A percentile compares a stretch with the other conserved stretches of the same genome.
phyloP scores from a whole-genome alignment of 2,797 vertebrate species.

The Alfaro cultratus region DNA sequence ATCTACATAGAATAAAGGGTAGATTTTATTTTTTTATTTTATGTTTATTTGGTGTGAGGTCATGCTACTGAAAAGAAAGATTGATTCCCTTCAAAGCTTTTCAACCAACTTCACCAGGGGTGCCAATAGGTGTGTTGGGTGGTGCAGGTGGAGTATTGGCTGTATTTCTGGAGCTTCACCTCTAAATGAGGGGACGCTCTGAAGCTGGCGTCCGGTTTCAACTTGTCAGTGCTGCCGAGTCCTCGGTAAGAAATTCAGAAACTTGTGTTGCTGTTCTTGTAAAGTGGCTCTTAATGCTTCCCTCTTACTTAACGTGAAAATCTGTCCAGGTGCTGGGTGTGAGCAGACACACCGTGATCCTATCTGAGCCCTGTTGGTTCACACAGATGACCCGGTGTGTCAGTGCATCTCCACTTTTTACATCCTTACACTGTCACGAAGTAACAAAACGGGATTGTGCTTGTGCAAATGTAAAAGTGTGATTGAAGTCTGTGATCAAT shows the following conservation, averaged over 20 bases:
- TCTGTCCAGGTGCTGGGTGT: slow-evolving; percentile 10
- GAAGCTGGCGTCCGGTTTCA: slow-evolving; percentile 42
- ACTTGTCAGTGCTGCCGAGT: slow-evolving; percentile 23
- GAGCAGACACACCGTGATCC: not conserved
- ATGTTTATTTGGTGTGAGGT: not conserved
- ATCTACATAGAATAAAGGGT: not conserved
- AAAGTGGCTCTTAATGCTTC: slow-evolving; percentile 24
- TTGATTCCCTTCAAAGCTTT: not conserved
- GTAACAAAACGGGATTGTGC: not conserved
- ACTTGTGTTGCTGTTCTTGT: slow-evolving; percentile 36
- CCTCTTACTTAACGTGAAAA: slow-evolving; percentile 42
- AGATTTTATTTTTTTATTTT: not conserved
- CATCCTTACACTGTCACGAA: not conserved
- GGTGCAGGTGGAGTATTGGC: not conserved
- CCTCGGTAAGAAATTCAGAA: slow-evolving; percentile 25
- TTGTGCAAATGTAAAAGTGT: slow-evolving; percentile 5
- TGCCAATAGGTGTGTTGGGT: not conserved
- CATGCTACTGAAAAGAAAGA: not conserved
- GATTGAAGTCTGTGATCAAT: slow-evolving; percentile 1
- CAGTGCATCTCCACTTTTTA: not conserved
- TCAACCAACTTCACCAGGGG: not conserved
- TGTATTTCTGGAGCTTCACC: not conserved
- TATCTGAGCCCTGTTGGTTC: not conserved
- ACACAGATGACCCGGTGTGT: not conserved
- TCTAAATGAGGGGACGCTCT: slow-evolving; percentile 27